Base-by-base conservation (phyloP, 1,140 invertebrate genomes). In the Cepaea nemoralis region DNA sequence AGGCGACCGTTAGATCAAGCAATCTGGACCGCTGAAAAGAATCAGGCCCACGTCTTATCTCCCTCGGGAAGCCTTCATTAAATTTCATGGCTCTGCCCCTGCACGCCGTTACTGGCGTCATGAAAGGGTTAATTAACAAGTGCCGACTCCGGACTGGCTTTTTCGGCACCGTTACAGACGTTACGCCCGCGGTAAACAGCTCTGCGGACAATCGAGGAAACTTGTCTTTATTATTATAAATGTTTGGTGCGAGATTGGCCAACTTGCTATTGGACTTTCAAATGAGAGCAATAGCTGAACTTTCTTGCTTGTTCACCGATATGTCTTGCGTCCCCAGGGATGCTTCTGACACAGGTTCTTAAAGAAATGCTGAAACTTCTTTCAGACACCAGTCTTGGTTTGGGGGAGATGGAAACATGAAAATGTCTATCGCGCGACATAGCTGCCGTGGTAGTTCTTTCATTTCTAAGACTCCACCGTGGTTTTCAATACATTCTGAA, bases 41-140 rank as follows among this genome's bases (percentile, higher is more conserved):
- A 66, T 42, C 50, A 33, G 48, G 27, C 5, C 75, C 48, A 31
- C 59, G 50, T 63, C 55, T 37, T 14, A 5, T 39, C 48, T 77
- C 75, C 75, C 75, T 27, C 22, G 59, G 55, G 75, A 77, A 12
- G 35, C 59, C 33, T 63, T 77, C 75, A 77, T 77, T 77, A 77
- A 77, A 55, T 77, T 77, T 77, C 75, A 77, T 77, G 75, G 42
- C 75, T 77, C 75, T 77, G 50, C 31, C 75, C 75, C 39, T 42
- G 35, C 50, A n/a, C 35, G 48, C 75, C 75, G 27, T 22, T 39
- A 59, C 59, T 37, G 75, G 75, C 59, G 31, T 8, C 35, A 63
- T 77, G 75, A 77, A 77, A 77, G 75, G 55, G 59, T 77, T 77
- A 77, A 77, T 77, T 77, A 77, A 77, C 75, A 77, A 35, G 75